Conservation (phyloP, 2,888 invertebrate genomes). For the Conistra vaccinii region DNA sequence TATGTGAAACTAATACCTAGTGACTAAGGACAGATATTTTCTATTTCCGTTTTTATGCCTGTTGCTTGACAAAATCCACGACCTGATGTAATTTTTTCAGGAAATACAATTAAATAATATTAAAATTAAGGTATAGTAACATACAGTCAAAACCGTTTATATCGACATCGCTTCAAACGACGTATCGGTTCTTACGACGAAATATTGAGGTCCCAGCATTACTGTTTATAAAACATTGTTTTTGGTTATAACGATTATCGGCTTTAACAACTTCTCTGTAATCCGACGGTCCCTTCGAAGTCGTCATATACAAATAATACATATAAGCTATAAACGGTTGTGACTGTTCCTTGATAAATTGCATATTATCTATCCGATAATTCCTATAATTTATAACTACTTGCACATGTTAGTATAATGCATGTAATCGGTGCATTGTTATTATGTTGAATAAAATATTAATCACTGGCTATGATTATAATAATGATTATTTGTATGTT, state of each 20-base stretch:
- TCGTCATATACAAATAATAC: too few relatives aligned
- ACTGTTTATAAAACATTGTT: too few relatives aligned
- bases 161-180: too few relatives aligned
- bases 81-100: not conserved
- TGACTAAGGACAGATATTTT: too few relatives aligned
- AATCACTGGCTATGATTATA: constrained; percentile 13
- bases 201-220: too few relatives aligned
- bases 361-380: not conserved
- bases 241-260: too few relatives aligned
- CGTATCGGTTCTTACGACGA: too few relatives aligned
- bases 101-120: not conserved
- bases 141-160: too few relatives aligned
- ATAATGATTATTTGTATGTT: constrained; percentile 6
- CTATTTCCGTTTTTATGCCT: not conserved
- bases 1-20: not conserved
- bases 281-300: too few relatives aligned
- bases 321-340: too few relatives aligned
- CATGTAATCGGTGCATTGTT: not conserved
- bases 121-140: not conserved
- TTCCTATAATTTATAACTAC: not conserved
- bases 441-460: not conserved
- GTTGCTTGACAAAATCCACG: not conserved
- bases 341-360: not conserved
- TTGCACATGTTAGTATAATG: too few relatives aligned
- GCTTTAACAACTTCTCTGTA: too few relatives aligned